phyloP scores from a whole-genome alignment of 2,797 vertebrate genomes.

The Garrulus glandarius region DNA sequence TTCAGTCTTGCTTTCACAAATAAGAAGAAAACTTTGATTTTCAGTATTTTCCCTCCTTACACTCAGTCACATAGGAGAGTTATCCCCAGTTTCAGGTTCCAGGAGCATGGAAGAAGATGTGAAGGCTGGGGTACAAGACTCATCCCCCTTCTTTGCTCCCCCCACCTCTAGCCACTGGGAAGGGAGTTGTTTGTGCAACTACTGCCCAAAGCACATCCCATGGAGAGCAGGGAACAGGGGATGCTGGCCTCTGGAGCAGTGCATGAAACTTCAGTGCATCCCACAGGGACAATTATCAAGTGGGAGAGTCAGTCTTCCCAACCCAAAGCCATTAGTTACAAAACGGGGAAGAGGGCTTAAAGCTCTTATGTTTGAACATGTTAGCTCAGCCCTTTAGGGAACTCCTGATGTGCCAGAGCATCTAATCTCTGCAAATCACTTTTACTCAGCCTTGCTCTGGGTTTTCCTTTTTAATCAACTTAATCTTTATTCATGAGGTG shows the following conservation, averaged over 20 bases:
- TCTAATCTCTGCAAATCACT: constrained; percentile 59
- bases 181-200: fast-evolving
- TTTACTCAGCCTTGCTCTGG: constrained; percentile 44
- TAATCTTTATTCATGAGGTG: constrained; percentile 58
- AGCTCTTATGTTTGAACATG: constrained; percentile 39
- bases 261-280: neutral
- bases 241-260: neutral
- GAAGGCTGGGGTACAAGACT: neutral
- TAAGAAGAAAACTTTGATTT: neutral
- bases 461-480: constrained; percentile 59
- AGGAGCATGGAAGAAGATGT: neutral
- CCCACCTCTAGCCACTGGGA: fast-evolving
- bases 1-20: neutral
- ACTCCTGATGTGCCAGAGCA: constrained; percentile 55
- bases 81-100: neutral
- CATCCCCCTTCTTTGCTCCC: neutral
- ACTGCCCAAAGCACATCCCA: neutral
- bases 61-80: neutral
- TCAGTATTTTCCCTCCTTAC: neutral
- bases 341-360: constrained; percentile 27
- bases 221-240: neutral
- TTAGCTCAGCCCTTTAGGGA: constrained; percentile 62
- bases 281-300: neutral
- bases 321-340: constrained; percentile 37
- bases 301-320: neutral